Conservation (phyloP, 2,888 invertebrate genomes). For the Lochmaea capreae region DNA sequence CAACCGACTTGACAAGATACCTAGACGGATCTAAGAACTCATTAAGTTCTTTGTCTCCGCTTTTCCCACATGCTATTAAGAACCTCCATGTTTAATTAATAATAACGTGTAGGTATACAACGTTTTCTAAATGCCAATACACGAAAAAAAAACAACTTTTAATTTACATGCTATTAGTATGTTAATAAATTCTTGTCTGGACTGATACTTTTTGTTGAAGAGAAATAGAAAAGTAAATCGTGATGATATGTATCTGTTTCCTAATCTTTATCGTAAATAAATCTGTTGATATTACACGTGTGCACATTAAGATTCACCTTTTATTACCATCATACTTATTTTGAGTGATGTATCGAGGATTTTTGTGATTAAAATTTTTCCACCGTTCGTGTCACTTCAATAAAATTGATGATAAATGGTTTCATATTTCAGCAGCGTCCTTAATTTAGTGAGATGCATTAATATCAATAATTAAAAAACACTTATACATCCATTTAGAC, state of each 20-base stretch:
- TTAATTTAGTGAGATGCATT: too few species aligned
- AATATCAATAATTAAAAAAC: too few species aligned
- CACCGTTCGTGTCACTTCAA: background rate
- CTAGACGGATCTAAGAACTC: constrained; percentile 17
- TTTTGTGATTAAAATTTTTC: background rate
- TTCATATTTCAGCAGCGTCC: too few species aligned
- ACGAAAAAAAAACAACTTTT: constrained; percentile 36
- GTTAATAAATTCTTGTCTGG: constrained; percentile 44
- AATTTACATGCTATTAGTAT: constrained; percentile 46
- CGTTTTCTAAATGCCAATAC: constrained; percentile 38
- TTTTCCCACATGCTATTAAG: constrained; percentile 37
- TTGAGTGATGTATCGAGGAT: background rate
- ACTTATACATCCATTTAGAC: too few species aligned
- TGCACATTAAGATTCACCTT: background rate
- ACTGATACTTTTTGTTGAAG: constrained; percentile 37
- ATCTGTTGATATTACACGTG: constrained; percentile 8
- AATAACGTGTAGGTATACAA: constrained; percentile 40
- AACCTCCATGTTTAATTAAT: constrained; percentile 40
- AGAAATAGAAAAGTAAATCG: constrained; percentile 13
- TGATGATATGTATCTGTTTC: constrained; percentile 28
- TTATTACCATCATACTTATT: background rate
- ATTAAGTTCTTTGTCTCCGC: constrained; percentile 24
- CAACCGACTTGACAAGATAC: constrained; percentile 23
- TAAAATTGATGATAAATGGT: too few species aligned
- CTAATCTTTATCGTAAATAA: constrained; percentile 23